Evolutionary conservation across 2,113 vertebrate genomes (phyloP).

Genomic region (Bos indicus): DNA sequence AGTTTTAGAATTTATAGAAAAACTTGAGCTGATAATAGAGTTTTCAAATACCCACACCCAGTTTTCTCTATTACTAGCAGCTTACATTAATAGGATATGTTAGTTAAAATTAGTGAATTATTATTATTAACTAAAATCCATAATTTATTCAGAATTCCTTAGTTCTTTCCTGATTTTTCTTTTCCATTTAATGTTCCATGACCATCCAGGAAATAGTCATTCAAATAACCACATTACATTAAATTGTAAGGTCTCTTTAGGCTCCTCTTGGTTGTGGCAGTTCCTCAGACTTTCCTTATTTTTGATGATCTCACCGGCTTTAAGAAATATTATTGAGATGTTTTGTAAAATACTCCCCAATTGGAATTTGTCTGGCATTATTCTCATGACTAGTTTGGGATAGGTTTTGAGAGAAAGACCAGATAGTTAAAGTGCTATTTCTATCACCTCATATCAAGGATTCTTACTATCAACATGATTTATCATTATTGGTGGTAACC

Average conservation of each 20-base stretch:
- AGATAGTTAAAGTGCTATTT: background rate
- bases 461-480: background rate
- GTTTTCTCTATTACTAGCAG: background rate
- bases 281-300: background rate
- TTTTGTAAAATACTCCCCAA: background rate
- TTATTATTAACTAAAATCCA: background rate
- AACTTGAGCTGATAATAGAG: background rate
- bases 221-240: background rate
- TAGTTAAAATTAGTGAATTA: background rate
- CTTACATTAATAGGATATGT: background rate
- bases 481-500: background rate
- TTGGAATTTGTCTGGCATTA: background rate
- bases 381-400: background rate
- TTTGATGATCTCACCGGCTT: background rate
- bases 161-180: background rate
- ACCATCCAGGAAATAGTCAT: background rate
- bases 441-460: background rate
- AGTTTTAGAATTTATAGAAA: background rate
- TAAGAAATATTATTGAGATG: background rate
- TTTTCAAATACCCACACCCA: background rate
- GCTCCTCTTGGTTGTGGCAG: background rate
- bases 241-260: background rate
- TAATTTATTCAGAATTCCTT: background rate
- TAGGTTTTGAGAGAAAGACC: background rate
- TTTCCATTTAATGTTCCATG: background rate